phyloP scores from a whole-genome alignment of 2,113 vertebrate genomes.

The Oxyruncus cristatus region DNA sequence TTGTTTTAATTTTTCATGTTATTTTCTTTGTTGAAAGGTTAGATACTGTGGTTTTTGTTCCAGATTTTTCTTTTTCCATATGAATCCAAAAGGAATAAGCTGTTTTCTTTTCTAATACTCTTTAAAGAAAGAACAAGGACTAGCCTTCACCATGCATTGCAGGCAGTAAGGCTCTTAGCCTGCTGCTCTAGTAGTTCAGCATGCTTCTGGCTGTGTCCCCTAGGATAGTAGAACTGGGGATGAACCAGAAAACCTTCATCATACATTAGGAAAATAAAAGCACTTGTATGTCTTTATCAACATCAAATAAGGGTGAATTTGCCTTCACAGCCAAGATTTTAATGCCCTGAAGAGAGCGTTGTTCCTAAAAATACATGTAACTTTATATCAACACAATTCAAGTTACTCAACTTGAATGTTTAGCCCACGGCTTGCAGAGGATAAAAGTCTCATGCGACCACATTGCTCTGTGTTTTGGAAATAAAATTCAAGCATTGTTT shows the following conservation, averaged over 20 bases:
- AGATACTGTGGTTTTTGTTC: not conserved
- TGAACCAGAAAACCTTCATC: conserved; percentile 56
- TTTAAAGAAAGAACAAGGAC: not conserved
- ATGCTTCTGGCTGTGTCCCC: not conserved
- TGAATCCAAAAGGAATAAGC: not conserved
- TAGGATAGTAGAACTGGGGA: not conserved
- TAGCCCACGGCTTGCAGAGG: not conserved
- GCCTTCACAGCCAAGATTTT: conserved; percentile 36
- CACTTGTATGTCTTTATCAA: conserved; percentile 32
- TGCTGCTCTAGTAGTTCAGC: not conserved
- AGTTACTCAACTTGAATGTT: conserved; percentile 16
- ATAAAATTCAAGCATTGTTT: not conserved
- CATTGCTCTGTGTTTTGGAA: not conserved
- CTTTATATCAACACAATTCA: conserved; percentile 19
- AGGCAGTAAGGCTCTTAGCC: not conserved
- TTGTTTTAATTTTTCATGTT: not conserved
- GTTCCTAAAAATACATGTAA: conserved; percentile 35
- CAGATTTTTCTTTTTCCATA: not conserved
- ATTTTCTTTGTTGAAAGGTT: not conserved
- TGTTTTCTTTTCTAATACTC: not conserved
- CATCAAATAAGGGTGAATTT: conserved; percentile 8
- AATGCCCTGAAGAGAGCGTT: not conserved
- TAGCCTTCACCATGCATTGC: not conserved
- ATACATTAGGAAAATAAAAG: conserved; percentile 36
- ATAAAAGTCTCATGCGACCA: not conserved